Evolutionary conservation across 2,113 vertebrate genomes (phyloP), one percentile per base, ranked within the genome.

Genomic region (Oreamnos americanus): DNA sequence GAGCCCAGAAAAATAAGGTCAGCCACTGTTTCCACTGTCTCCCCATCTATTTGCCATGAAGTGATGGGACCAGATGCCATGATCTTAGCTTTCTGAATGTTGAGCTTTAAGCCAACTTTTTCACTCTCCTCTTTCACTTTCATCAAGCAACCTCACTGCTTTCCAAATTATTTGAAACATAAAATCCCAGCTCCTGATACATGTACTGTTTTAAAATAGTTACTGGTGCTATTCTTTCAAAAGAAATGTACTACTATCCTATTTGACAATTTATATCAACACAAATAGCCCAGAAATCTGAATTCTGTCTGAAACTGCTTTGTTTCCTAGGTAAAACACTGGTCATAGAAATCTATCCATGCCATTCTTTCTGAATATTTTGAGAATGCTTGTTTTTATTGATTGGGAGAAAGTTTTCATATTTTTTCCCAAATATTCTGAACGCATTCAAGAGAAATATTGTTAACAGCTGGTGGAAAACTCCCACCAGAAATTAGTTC

Each of bases 141-240:
- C 60, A 62, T 62, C 28, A 62, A 62, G 60, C 36, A 62, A 43
- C 9, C 17, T 90, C 45, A 64, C n/a, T 90, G 6, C 39, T 90
- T 97, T 78, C 47, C 60, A 92, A n/a, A 78, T 62, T 88, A 47
- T 87, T 51, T 85, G 21, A 79, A 98, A 98, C 93, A 91, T 33
- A 49, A 19, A 7, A 67, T 87, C 95, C 86, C 26, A 95, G 90
- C 90, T 98, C 84, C 79, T 91, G 96, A 92, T 83, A 93, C 36
- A 76, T 64, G 67, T 86, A 14, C 23, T 43, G 23, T 43, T 76
- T 97, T 96, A 87, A 98, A 98, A 98, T 98, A 98, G 90, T 96
- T 87, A 83, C 47, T 90, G 84, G 76, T 57, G 95, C 49, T 62
- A n/a, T 64, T 96, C 87, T 62, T 97, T 91, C 95, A 97, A 96